These are phyloP conservation scores for Mastigias papua DNA, from an alignment of 30 jellyfish, hydroid and myxozoan species.

Conservation along the genomic window DNA sequence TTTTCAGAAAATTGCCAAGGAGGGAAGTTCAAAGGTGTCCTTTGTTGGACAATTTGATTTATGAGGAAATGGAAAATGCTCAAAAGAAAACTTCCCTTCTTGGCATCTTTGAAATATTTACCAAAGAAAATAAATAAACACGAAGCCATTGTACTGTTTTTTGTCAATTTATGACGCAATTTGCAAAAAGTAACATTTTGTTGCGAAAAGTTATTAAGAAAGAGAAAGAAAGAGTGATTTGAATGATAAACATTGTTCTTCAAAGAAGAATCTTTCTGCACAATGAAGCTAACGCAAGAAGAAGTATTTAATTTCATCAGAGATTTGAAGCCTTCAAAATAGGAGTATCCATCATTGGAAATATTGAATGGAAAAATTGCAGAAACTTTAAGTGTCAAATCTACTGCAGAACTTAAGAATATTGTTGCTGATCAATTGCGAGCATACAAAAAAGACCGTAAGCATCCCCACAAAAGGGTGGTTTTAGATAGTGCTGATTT, in stretches of 20 bases:
- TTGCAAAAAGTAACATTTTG: neutral
- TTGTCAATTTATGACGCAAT: neutral
- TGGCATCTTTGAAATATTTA: neutral
- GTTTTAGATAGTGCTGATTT: neutral
- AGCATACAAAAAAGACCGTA: neutral
- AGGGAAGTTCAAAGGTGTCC: conserved; percentile 1
- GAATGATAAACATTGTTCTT: too few relatives aligned
- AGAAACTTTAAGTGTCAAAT: neutral
- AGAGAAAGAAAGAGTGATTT: neutral
- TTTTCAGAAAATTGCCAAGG: neutral
- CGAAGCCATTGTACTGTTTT: neutral
- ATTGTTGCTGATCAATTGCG: neutral
- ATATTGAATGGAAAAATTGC: neutral
- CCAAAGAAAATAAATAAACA: neutral
- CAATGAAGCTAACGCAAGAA: neutral
- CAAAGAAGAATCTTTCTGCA: neutral
- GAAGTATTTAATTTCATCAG: neutral
- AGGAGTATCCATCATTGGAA: neutral
- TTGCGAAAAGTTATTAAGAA: neutral
- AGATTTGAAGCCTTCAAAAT: neutral
- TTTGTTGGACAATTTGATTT: neutral
- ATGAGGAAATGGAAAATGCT: neutral
- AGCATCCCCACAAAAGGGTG: neutral
- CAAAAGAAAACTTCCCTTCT: neutral
- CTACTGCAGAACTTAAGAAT: neutral